Conservation (phyloP, 2,113 vertebrate genomes). For the Barnardius zonarius region DNA sequence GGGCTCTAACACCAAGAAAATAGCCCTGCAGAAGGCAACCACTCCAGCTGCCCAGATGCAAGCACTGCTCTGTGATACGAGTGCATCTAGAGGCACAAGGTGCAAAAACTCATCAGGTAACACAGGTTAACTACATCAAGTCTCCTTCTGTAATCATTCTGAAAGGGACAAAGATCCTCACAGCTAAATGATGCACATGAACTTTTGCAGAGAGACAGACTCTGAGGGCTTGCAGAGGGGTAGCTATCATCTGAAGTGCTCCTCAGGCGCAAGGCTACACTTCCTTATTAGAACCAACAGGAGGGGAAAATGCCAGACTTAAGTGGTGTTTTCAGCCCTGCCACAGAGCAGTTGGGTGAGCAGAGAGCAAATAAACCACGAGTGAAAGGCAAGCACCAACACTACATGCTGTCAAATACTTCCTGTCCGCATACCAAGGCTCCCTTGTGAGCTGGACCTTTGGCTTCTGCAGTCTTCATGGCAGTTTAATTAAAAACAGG, state of each 20-base stretch:
- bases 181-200: rapidly evolving
- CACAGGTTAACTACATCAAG: neutral
- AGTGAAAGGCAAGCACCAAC: neutral
- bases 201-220: neutral
- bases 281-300: neutral
- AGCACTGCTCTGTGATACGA: rapidly evolving
- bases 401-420: rapidly evolving
- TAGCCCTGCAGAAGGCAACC: neutral
- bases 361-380: neutral
- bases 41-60: neutral
- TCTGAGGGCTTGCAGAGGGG: neutral
- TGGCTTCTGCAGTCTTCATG: neutral
- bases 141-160: neutral
- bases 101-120: neutral
- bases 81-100: neutral
- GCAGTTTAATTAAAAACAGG: conserved; percentile 40
- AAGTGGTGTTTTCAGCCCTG: neutral
- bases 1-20: neutral
- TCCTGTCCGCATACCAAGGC: neutral
- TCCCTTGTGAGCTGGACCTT: neutral
- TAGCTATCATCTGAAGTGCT: neutral
- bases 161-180: neutral
- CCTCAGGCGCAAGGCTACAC: neutral
- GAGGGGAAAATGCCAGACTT: neutral
- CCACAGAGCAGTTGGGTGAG: rapidly evolving